phyloP scores from a whole-genome alignment of 2,113 vertebrate genomes.

The Sardina pilchardus region DNA sequence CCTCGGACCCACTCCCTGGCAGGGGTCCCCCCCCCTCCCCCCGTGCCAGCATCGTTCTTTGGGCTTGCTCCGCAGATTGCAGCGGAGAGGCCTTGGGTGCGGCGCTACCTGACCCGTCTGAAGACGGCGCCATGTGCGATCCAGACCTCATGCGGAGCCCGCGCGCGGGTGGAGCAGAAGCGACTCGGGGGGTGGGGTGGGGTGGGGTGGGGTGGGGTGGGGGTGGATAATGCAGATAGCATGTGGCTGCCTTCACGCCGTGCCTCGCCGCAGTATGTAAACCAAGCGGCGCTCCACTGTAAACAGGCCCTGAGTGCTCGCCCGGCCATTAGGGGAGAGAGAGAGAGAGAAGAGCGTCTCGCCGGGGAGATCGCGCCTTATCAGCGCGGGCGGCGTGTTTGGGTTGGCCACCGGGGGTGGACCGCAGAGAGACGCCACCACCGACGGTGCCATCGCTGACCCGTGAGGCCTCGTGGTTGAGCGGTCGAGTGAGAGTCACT shows the following conservation, averaged over 20 bases:
- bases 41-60: neutral
- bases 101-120: slow-evolving; percentile 41
- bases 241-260: neutral
- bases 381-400: neutral
- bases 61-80: neutral
- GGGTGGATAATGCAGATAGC: neutral
- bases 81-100: slow-evolving; percentile 3
- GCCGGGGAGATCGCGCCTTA: neutral
- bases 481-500: neutral
- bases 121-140: neutral
- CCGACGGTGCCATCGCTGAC: neutral
- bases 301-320: neutral
- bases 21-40: neutral
- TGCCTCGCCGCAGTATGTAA: neutral
- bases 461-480: neutral
- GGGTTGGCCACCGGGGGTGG: neutral
- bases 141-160: slow-evolving; percentile 21
- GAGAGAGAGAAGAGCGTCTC: too few species aligned
- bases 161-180: too few species aligned
- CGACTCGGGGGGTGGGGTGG: too few species aligned
- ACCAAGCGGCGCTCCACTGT: neutral
- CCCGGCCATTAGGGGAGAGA: neutral
- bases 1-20: neutral
- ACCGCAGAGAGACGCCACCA: neutral
- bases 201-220: too few species aligned